Evolutionary conservation across 2,113 vertebrate species (phyloP), one percentile per base, ranked within the genome.

Genomic region (Crotalus helleri): DNA sequence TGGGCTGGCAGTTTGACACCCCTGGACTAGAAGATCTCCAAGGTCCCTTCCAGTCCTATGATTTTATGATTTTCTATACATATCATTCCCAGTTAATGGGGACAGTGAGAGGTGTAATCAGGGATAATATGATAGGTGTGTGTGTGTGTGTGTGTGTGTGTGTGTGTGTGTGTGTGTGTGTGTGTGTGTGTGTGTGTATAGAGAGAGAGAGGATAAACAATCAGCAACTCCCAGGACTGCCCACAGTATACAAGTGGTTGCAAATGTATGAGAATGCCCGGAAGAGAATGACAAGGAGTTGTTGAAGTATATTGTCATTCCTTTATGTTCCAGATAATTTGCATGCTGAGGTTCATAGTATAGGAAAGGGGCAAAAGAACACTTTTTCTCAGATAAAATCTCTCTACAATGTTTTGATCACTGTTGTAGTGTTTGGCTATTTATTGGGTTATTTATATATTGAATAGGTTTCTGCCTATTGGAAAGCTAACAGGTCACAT

Each of bases 401-500:
- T 81, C 7, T 13, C 19, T 39, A 39, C 23, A 39, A 53, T 46
- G 53, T 21, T 53, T 1, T 33, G 46, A 53, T 93, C 55, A 1
- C 29, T 74, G 10, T 11, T 44, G 33, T 81, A 21, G 33, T 44
- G 74, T 81, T 81, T 81, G 74, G 33, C 19, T 0, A 2, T 21
- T 33, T 33, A 11, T 44, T 81, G 74, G 74, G 33, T 81, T 81
- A 46, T 81, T 5, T 44, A 2, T 69, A 19, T 57, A 1, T 54
- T 11, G 0, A 5, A 33, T 93, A 99, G 99, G 97, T 98, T 99
- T 97, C 99, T 99, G 96, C 98, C 98, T 0, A 95, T 98, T 0
- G 99, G 99, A 90, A 99, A 99, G 97, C 97, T 99, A 96, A 99
- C 97, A 0, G 99, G 99, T 57, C 99, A 99, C 97, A 99, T 99